Conservation (phyloP, 2,797 vertebrate genomes). For the Protosalanx chinensis region DNA sequence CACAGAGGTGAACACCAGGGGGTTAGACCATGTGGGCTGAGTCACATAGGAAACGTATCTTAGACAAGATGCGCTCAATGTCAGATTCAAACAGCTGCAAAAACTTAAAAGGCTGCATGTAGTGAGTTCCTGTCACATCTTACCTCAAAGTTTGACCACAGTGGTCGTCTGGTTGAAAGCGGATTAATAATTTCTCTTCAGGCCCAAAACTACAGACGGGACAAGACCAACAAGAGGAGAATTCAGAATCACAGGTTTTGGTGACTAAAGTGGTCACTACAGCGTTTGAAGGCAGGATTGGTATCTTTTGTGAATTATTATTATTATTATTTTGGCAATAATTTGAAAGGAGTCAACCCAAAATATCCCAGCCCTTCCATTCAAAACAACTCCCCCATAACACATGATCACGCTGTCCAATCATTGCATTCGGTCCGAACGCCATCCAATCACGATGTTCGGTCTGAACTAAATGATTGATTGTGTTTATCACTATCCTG, state of each 20-base stretch:
- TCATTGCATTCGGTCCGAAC: background rate
- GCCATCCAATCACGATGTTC: too few relatives aligned
- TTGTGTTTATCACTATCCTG: too few relatives aligned
- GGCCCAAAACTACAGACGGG: constrained; percentile 67
- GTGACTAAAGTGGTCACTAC: background rate
- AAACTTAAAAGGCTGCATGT: background rate
- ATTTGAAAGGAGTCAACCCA: too few relatives aligned
- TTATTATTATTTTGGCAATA: too few relatives aligned
- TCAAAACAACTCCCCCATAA: too few relatives aligned
- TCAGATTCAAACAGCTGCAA: too few relatives aligned
- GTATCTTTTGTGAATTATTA: too few relatives aligned
- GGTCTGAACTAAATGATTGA: too few relatives aligned
- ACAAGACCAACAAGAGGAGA: background rate
- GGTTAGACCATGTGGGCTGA: background rate
- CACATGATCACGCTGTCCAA: too few relatives aligned
- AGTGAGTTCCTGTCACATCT: background rate
- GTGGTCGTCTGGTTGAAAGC: constrained; percentile 53
- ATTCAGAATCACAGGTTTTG: background rate
- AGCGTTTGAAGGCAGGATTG: background rate
- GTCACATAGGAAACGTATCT: background rate
- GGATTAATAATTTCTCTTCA: constrained; percentile 70
- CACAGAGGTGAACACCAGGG: background rate
- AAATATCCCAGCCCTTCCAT: too few relatives aligned
- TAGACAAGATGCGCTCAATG: too few relatives aligned
- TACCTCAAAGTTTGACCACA: constrained; percentile 77